Base-by-base conservation (phyloP, 1,140 invertebrate species). In the Bombus confusus region DNA sequence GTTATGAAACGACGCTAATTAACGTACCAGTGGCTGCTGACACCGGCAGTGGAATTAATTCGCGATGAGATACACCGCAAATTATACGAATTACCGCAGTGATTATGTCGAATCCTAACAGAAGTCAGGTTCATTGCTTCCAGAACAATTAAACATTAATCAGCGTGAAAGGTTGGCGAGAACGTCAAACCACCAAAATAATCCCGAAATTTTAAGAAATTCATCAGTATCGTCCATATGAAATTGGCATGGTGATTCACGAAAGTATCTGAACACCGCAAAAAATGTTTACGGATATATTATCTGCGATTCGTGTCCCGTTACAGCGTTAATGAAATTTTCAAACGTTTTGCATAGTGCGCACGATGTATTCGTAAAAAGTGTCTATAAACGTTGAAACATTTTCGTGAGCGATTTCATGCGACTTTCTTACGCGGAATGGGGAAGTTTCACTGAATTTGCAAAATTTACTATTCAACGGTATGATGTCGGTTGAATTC, bases 1-100 rank as follows among this genome's bases (percentile, higher is more conserved):
- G 76, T 91, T 89, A 91, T 85, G 87, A 91, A 92, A 92, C 80
- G 77, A 81, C 86, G 68, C 82, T 89, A 92, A 92, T 92, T 91
- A 91, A 39, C 31, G 12, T 57, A 68, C 66, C 15, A 18, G 37
- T 39, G 47, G 31, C 37, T 31, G 25, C 31, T 52, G 39, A 34
- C 62, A 47, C 64, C 2, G 41, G 43, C 31, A 82, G 75, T 37
- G 57, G 28, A 66, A 81, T 69, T 69, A n/a, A 68, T 64, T 84
- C 31, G 52, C 52, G 31, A 8, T 25, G 31, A 78, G 79, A 18
- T 43, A 78, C 31, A 69, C 18, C 64, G 62, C 47, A 62, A 87
- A 85, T 89, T 78, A 71, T 52, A 13, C n/a, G 18, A 79, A 90
- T 80, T 75, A 34, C 43, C 41, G 37, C 64, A 41, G 18, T 59